These are phyloP conservation scores for Hydrocynus forskahlii DNA, from an alignment of 2,797 vertebrate genomes.

Conservation along the genomic window DNA sequence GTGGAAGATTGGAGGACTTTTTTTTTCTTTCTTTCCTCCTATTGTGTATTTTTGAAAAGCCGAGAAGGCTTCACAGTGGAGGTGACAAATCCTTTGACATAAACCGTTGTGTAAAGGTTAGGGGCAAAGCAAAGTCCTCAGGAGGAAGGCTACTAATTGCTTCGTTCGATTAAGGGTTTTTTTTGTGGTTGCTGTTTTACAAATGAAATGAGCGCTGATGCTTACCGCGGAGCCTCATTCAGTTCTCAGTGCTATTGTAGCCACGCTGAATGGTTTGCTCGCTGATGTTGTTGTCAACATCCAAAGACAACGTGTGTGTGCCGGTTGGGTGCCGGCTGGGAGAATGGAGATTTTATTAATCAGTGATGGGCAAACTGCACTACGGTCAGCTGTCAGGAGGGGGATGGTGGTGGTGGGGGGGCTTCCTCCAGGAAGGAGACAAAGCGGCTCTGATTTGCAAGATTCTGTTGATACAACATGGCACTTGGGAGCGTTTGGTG, in stretches of 20 bases:
- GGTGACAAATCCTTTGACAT: conserved; percentile 85
- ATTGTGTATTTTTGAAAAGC: conserved; percentile 79
- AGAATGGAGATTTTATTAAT: conserved; percentile 72
- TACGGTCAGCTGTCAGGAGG: conserved; percentile 50
- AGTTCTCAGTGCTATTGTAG: conserved; percentile 48
- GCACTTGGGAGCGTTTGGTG: conserved; percentile 50
- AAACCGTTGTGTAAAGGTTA: conserved; percentile 81
- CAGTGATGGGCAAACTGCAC: conserved; percentile 74
- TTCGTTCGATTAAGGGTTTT: conserved; percentile 68
- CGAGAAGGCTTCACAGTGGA: conserved; percentile 77
- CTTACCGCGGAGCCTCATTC: conserved; percentile 43
- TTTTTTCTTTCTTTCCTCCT: conserved; percentile 62
- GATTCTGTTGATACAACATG: conserved; percentile 65
- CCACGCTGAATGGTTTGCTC: conserved; percentile 46
- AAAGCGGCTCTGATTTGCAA: conserved; percentile 75
- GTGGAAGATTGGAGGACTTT: conserved; percentile 74
- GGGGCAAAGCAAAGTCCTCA: conserved; percentile 77
- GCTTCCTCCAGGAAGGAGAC: conserved; percentile 62
- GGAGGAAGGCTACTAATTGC: conserved; percentile 80
- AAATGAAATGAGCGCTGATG: conserved; percentile 74
- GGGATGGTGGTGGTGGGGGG: conserved; percentile 8
- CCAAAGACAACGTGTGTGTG: conserved; percentile 54
- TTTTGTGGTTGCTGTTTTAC: conserved; percentile 71
- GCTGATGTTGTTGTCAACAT: conserved; percentile 63
- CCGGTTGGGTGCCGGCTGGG: conserved; percentile 60